Conservation (phyloP, 2,888 invertebrate species). For the Frankliniella intonsa region DNA sequence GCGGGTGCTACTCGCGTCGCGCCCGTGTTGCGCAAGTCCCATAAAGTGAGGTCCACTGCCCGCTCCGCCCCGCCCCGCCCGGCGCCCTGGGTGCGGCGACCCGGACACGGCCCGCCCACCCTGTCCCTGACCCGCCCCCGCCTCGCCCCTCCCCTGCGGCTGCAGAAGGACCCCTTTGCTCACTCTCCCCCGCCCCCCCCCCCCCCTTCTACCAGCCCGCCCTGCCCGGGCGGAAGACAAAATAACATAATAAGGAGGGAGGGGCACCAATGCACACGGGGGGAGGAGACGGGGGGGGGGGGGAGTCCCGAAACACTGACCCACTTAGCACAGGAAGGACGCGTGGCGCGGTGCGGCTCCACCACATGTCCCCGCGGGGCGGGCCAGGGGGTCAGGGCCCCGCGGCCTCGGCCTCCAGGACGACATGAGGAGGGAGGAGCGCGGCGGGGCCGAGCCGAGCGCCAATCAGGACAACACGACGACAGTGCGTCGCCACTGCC, state of each 20-base stretch:
- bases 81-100: background rate
- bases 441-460: background rate
- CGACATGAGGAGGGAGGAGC: background rate
- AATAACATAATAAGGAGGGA: slow-evolving; percentile 2
- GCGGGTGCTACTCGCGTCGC: too few relatives aligned
- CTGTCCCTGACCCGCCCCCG: background rate
- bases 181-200: background rate
- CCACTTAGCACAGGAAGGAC: slow-evolving; percentile 12
- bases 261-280: background rate
- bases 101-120: background rate
- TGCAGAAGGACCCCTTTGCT: background rate
- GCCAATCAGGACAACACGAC: too few relatives aligned
- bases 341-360: background rate
- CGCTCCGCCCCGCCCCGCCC: background rate
- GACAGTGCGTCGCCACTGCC: too few relatives aligned
- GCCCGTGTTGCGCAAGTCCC: too few relatives aligned
- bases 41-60: background rate
- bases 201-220: background rate
- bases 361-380: background rate
- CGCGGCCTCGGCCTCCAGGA: background rate
- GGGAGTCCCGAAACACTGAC: slow-evolving; percentile 6
- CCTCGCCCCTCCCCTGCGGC: background rate
- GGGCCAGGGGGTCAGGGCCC: background rate
- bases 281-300: background rate
- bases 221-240: background rate